Evolutionary conservation across 2,113 vertebrate species (phyloP).

Genomic region (Oceanites oceanicus): DNA sequence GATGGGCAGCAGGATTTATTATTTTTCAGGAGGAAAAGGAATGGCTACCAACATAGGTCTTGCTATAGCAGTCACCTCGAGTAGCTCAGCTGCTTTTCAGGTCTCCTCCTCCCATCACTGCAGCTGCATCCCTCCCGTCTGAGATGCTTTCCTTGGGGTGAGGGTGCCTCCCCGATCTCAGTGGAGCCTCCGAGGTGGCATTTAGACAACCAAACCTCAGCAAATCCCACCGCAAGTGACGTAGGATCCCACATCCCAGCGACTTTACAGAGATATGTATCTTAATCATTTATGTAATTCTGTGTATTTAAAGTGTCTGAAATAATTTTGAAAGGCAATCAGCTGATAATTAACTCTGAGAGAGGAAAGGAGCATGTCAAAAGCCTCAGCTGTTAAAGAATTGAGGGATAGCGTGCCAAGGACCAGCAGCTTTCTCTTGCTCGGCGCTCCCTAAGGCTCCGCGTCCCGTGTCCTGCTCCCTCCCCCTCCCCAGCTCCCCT

Average conservation of each 20-base stretch:
- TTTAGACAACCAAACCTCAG: background rate
- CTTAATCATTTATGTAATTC: background rate
- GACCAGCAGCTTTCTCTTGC: background rate
- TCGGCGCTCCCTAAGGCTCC: background rate
- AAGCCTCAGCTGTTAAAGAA: background rate
- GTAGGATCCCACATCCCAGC: background rate
- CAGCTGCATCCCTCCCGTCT: background rate
- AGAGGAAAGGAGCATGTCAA: background rate
- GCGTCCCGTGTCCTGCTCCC: background rate
- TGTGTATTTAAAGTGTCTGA: background rate
- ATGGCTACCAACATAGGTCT: rapidly evolving
- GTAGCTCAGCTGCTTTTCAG: background rate
- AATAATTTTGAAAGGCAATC: background rate
- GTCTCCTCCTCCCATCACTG: background rate
- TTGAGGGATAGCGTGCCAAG: background rate
- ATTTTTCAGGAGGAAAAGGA: background rate
- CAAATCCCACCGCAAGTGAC: background rate
- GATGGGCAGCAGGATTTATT: background rate
- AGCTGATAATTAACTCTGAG: background rate
- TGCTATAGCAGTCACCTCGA: rapidly evolving
- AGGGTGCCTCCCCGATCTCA: background rate
- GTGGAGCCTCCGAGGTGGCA: background rate
- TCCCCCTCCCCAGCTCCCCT: too few relatives aligned
- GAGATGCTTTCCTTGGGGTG: background rate
- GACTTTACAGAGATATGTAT: background rate